A percentile compares a stretch with the other conserved stretches of the same genome.
These are phyloP conservation scores for Tetranychus truncatus DNA, from an alignment of 2,888 invertebrate species.

Conservation along the genomic window DNA sequence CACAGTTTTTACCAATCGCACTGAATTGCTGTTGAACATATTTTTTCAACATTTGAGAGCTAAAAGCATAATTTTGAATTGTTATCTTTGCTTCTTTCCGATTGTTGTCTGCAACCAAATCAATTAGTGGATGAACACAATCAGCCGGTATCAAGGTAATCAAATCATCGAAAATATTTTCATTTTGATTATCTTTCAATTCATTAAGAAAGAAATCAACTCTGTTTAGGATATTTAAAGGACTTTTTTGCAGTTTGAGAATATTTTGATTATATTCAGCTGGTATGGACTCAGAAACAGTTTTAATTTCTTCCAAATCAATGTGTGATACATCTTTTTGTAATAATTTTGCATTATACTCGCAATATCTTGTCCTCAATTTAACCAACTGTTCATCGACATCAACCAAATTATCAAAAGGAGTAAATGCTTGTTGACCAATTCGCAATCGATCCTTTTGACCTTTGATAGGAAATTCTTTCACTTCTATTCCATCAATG, in stretches of 20 bases:
- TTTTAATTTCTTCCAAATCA: neutral
- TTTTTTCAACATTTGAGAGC: neutral
- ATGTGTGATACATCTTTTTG: neutral
- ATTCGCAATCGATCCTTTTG: neutral
- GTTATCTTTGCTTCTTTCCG: neutral
- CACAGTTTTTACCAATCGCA: neutral
- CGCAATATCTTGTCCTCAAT: neutral
- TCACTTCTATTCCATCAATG: neutral
- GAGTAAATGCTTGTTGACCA: neutral
- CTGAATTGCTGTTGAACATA: neutral
- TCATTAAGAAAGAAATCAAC: neutral
- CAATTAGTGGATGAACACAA: neutral
- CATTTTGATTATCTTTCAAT: neutral
- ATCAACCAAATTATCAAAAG: neutral
- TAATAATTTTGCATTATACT: neutral
- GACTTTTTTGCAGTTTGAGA: neutral
- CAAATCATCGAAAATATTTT: neutral
- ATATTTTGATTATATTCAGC: neutral
- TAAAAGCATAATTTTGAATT: neutral
- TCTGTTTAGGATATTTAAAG: neutral
- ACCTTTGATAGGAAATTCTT: slow-evolving; percentile 2
- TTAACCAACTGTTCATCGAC: neutral
- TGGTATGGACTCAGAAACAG: neutral
- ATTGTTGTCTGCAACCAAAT: neutral
- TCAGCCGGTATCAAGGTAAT: neutral